Conservation (phyloP, 2,113 vertebrate genomes). For the Sceloporus undulatus region DNA sequence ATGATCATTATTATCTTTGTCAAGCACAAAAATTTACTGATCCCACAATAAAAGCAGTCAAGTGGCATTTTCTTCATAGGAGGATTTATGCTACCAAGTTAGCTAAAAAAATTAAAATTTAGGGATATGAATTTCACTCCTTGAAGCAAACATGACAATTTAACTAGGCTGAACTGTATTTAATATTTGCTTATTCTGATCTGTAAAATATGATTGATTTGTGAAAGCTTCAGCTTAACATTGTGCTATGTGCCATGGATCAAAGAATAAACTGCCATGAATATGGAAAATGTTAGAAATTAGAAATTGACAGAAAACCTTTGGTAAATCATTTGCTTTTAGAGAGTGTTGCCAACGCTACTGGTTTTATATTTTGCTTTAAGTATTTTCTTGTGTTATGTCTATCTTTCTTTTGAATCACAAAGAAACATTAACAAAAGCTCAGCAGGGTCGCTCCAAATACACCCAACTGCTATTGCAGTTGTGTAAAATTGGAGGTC, state of each 20-base stretch:
- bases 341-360: not conserved
- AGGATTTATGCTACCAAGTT: not conserved
- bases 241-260: not conserved
- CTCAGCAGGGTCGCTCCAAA: not conserved
- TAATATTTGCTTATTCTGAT: slow-evolving; percentile 25
- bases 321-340: not conserved
- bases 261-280: not conserved
- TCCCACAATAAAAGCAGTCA: not conserved
- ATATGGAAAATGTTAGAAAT: not conserved
- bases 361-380: not conserved
- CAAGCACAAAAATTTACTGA: not conserved
- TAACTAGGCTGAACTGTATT: not conserved
- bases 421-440: not conserved
- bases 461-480: not conserved
- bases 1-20: not conserved
- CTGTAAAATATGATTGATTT: not conserved
- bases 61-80: not conserved
- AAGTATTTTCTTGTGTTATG: slow-evolving; percentile 4
- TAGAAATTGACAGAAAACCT: not conserved
- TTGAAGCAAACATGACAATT: not conserved
- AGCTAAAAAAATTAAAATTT: not conserved
- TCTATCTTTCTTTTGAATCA: not conserved
- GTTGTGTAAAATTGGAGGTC: slow-evolving; percentile 2
- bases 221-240: not conserved
- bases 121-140: not conserved